A percentile compares a stretch with the other conserved stretches of the same genome.
Evolutionary conservation across 2,888 invertebrate species (phyloP).

Genomic region (Stictocephala bisonia): DNA sequence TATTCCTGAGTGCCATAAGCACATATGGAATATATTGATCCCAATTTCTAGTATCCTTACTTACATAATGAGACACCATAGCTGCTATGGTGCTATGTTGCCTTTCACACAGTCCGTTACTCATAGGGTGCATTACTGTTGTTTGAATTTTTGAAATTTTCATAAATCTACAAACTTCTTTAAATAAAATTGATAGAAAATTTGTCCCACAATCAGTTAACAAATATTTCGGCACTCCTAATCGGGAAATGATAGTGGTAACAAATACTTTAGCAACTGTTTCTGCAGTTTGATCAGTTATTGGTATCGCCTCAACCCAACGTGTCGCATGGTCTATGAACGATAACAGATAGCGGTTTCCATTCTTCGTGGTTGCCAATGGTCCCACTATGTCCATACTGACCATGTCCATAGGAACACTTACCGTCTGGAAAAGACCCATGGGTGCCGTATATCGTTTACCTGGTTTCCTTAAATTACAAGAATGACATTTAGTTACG

Average conservation of each 20-base stretch:
- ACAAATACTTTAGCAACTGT: slow-evolving; percentile 60
- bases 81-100: slow-evolving; percentile 61
- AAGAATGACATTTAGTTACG: slow-evolving; percentile 61
- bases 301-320: slow-evolving; percentile 59
- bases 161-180: slow-evolving; percentile 51
- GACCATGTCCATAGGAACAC: slow-evolving; percentile 57
- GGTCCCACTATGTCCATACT: slow-evolving; percentile 62
- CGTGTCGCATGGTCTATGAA: slow-evolving; percentile 58
- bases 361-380: slow-evolving; percentile 58
- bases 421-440: slow-evolving; percentile 60
- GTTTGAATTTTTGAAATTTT: slow-evolving; percentile 34
- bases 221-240: slow-evolving; percentile 62
- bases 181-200: slow-evolving; percentile 62
- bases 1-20: no score
- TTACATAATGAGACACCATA: slow-evolving; percentile 60
- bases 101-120: slow-evolving; percentile 60
- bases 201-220: slow-evolving; percentile 63
- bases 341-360: slow-evolving; percentile 62
- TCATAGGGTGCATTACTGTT: slow-evolving; percentile 61
- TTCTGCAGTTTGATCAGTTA: slow-evolving; percentile 61
- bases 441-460: slow-evolving; percentile 58
- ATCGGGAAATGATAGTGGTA: slow-evolving; percentile 59
- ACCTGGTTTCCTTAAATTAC: slow-evolving; percentile 60
- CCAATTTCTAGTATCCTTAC: slow-evolving; percentile 59
- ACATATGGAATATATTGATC: slow-evolving; percentile 59